Evolutionary conservation across 2,113 vertebrate genomes (phyloP).

Genomic region (Haliaeetus leucogaster): DNA sequence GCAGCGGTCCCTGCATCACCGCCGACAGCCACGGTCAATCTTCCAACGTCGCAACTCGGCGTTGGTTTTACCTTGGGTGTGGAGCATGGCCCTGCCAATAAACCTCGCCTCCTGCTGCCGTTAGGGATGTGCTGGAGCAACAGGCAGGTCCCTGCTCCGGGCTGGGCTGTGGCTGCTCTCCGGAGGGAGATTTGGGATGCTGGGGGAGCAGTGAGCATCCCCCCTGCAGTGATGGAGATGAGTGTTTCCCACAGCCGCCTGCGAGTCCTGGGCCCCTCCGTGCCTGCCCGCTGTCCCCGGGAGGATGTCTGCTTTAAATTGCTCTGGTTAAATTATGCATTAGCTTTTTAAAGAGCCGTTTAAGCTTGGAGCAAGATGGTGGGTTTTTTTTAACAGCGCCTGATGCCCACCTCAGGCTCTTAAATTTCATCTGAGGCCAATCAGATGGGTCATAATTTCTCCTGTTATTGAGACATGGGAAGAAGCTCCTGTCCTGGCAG

Average conservation of each 20-base stretch:
- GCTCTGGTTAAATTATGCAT: constrained; percentile 55
- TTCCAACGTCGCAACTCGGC: rapidly evolving
- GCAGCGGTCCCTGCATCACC: not conserved
- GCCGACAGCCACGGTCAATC: not conserved
- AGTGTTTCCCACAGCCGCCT: not conserved
- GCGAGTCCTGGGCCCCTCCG: not conserved
- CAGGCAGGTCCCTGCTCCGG: not conserved
- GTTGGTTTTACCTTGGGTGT: not conserved
- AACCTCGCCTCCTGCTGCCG: rapidly evolving
- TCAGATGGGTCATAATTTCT: not conserved
- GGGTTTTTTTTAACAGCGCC: not conserved
- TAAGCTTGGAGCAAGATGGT: not conserved
- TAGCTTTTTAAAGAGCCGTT: constrained; percentile 20
- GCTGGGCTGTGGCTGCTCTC: not conserved
- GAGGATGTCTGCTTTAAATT: not conserved
- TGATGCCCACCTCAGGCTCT: constrained; percentile 22
- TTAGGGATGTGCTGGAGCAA: not conserved
- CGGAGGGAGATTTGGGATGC: not conserved
- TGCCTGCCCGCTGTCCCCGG: rapidly evolving
- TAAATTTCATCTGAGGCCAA: not conserved
- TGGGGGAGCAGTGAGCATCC: not conserved
- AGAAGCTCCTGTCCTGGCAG: not conserved
- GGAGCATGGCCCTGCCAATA: not conserved
- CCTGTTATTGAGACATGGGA: not conserved
- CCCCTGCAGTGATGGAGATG: rapidly evolving